Conservation (phyloP, 2,888 invertebrate species). For the Amiota minor region DNA sequence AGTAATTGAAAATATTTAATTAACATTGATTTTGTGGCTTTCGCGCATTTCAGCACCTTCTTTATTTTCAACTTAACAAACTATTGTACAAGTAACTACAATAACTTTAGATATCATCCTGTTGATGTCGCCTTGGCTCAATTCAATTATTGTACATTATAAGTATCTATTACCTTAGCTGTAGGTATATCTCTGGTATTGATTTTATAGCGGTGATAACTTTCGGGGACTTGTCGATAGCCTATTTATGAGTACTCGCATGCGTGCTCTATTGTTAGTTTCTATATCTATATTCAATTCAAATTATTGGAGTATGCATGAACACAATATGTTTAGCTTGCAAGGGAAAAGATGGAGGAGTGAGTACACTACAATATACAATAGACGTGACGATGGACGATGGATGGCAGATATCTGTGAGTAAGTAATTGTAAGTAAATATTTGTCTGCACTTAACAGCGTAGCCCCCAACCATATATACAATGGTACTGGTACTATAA, state of each 20-base stretch:
- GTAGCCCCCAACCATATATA: too few species aligned
- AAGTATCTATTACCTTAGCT: neutral
- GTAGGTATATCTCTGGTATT: neutral
- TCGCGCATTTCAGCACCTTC: conserved; percentile 19
- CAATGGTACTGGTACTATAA: too few species aligned
- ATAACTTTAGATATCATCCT: too few species aligned
- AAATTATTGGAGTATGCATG: conserved; percentile 7
- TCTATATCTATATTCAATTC: conserved; percentile 20
- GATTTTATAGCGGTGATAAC: neutral
- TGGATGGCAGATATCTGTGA: conserved; percentile 15
- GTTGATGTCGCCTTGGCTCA: conserved; percentile 31
- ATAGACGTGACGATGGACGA: neutral
- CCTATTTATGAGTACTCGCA: conserved; percentile 7
- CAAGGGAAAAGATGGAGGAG: neutral
- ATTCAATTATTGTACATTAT: conserved; percentile 1
- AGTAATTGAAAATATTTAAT: conserved; percentile 28
- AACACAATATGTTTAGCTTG: conserved; percentile 4
- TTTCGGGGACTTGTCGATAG: conserved; percentile 24
- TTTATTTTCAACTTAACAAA: neutral
- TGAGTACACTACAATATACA: neutral
- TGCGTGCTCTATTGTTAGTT: conserved; percentile 9
- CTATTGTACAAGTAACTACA: too few species aligned
- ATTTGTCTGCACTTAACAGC: conserved; percentile 45
- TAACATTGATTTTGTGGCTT: conserved; percentile 27
- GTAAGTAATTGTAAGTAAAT: conserved; percentile 66